Conservation (phyloP, 2,888 invertebrate species). For the Diarsia rubi region DNA sequence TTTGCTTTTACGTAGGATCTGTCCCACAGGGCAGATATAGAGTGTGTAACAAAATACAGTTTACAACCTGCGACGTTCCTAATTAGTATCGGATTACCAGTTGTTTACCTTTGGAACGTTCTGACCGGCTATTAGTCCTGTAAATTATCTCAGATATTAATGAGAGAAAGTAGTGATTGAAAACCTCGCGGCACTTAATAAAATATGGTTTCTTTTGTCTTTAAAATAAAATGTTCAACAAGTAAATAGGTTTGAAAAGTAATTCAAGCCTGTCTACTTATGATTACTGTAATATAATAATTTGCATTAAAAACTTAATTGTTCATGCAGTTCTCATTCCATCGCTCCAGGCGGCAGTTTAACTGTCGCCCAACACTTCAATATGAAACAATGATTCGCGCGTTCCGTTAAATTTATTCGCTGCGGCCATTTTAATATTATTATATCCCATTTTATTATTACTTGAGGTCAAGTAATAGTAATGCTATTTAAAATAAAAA, state of each 20-base stretch:
- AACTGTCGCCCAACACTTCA: conserved; percentile 32
- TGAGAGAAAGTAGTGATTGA: not conserved
- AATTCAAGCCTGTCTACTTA: not conserved
- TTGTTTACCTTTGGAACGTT: conserved; percentile 24
- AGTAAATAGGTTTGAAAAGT: not conserved
- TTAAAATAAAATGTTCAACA: not conserved
- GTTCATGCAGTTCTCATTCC: conserved; percentile 22
- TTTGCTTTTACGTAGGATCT: conserved; percentile 65
- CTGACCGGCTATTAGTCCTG: conserved; percentile 1
- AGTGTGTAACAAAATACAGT: conserved; percentile 63
- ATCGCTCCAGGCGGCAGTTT: conserved; percentile 12
- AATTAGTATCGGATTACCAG: conserved; percentile 57
- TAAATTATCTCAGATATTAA: not conserved
- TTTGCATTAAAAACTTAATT: conserved; percentile 22
- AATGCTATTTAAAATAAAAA: not conserved
- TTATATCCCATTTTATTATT: conserved; percentile 10
- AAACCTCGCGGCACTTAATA: not conserved
- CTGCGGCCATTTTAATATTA: conserved; percentile 2
- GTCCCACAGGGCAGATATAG: conserved; percentile 64
- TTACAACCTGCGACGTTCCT: conserved; percentile 56
- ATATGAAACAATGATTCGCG: conserved; percentile 14
- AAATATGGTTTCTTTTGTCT: not conserved
- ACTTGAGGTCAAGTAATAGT: not conserved
- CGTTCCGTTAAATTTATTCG: conserved; percentile 14
- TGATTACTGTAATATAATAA: not conserved